A percentile compares a stretch with the other conserved stretches of the same genome.
phyloP scores from a whole-genome alignment of 2,113 vertebrate genomes.

The Procavia capensis region DNA sequence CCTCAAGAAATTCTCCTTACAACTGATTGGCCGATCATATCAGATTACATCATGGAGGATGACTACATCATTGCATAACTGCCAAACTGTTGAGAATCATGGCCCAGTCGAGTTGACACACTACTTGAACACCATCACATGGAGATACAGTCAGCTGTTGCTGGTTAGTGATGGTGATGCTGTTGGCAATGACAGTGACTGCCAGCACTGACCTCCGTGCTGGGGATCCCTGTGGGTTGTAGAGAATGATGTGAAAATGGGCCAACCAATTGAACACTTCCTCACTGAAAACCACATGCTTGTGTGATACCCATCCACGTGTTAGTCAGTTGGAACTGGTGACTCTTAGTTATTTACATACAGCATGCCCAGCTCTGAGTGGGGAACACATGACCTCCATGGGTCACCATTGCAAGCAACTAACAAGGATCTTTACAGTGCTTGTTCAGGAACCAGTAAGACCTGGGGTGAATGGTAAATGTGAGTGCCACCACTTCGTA shows the following conservation, averaged over 20 bases:
- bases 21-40: no score
- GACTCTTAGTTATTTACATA: background rate
- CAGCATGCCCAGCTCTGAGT: background rate
- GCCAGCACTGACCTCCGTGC: background rate
- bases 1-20: no score
- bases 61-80: no score
- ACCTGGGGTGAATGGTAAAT: background rate
- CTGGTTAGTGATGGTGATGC: background rate
- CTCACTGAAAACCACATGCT: background rate
- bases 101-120: no score
- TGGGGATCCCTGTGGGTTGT: background rate
- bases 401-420: background rate
- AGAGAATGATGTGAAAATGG: background rate
- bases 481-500: background rate
- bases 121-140: no score
- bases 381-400: background rate
- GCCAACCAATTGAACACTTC: background rate
- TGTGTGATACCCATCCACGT: background rate
- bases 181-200: background rate
- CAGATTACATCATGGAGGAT: no score
- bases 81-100: no score
- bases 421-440: background rate
- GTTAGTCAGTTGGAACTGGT: background rate
- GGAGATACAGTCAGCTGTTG: no score
- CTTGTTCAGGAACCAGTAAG: background rate